Base-by-base conservation (phyloP, 2,113 vertebrate species). In the Pluvianellus socialis region DNA sequence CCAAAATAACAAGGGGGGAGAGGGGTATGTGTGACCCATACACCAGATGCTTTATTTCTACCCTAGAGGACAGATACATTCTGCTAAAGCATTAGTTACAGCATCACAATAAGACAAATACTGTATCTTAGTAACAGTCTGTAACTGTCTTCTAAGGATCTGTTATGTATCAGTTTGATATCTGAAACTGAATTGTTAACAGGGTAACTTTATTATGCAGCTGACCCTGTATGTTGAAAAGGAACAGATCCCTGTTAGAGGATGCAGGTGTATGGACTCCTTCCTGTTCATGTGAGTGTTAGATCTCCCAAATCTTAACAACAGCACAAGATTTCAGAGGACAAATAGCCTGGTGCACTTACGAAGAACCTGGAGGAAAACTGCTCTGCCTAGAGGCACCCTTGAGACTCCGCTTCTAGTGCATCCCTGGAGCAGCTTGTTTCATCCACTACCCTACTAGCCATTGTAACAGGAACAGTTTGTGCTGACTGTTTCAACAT, bases 1-100 rank as follows among this genome's bases (percentile, higher is more conserved):
- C n/a, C 22, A 84, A 62, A 77, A 52, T 13, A 68, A 49, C 18
- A 55, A 47, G 17, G 1, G 1, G 6, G 5, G 6, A 0, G 0
- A 8, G 4, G 17, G 4, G 38, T 38, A 26, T 50, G 12, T n/a
- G 13, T 67, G 33, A 91, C 49, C 5, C 10, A 22, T 47, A 56
- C 14, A 86, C 38, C 28, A 79, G 40, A 47, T 35, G 23, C 21
- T 79, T 88, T 44, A 59, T 56, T 61, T 72, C 74, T 67, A 28
- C 55, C 12, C 23, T 23, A 55, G 52, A 82, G 50, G 72, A 55
- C 6, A 92, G 33, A 63, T 52, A 19, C 4, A 2, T 68, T 89
- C 52, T 88, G 23, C 30, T 75, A 67, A 74, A 91, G 11, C 23
- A 62, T 38, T 79, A 59, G 35, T 67, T 87, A 50, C 7, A 28